phyloP scores from a whole-genome alignment of 2,797 vertebrate species.

The Stomatorhinus walkeri region DNA sequence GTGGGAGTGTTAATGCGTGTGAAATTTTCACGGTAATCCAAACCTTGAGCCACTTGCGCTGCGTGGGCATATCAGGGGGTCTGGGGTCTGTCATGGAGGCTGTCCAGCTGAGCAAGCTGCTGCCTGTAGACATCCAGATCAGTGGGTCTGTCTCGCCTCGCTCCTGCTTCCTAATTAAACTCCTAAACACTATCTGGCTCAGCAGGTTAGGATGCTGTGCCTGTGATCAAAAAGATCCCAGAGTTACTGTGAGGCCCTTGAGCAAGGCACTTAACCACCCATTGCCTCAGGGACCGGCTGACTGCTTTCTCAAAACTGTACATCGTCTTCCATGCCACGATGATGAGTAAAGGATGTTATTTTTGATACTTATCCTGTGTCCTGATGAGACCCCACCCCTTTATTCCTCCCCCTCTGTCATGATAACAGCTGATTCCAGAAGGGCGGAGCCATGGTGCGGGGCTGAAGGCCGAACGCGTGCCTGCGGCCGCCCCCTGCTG shows the following conservation, averaged over 20 bases:
- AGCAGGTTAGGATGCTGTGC: not conserved
- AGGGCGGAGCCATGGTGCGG: conserved; percentile 47
- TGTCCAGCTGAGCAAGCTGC: not conserved
- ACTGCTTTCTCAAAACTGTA: not conserved
- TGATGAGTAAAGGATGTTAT: not conserved
- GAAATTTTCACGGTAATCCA: not conserved
- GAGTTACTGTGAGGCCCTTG: not conserved
- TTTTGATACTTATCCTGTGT: not conserved
- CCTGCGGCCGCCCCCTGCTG: conserved; percentile 31
- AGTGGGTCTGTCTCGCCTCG: not conserved
- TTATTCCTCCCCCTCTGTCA: conserved; percentile 1
- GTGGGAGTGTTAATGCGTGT: not conserved
- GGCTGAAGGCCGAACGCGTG: conserved; percentile 38
- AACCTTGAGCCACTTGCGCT: not conserved
- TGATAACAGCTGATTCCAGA: not conserved
- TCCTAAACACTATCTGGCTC: not conserved
- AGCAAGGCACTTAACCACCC: not conserved
- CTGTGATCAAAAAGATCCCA: not conserved
- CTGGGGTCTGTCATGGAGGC: not conserved
- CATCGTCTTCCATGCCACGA: not conserved
- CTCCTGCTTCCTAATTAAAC: not conserved
- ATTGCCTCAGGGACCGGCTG: not conserved
- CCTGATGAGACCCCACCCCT: not conserved
- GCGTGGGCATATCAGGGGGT: not conserved
- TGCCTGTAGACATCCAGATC: not conserved